Evolutionary conservation across 2,113 vertebrate species (phyloP).

Genomic region (Sapajus apella): DNA sequence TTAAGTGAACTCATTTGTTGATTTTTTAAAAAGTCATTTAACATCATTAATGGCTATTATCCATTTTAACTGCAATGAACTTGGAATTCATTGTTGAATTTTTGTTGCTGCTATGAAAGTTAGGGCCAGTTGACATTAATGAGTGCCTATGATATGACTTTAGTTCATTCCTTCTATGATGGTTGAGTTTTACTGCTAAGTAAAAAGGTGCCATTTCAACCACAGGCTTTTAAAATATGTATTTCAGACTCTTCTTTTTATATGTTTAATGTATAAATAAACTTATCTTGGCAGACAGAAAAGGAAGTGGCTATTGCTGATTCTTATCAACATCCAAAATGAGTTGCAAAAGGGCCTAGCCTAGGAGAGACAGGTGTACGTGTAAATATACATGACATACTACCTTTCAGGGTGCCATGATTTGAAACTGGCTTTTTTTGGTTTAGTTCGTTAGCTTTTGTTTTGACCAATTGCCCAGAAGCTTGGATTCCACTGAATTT

Average conservation of each 20-base stretch:
- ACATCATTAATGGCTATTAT: neutral
- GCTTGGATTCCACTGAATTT: neutral
- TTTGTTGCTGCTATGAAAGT: neutral
- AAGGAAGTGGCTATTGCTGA: neutral
- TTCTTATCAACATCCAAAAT: neutral
- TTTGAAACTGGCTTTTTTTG: neutral
- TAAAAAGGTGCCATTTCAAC: neutral
- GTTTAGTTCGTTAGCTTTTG: neutral
- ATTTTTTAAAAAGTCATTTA: neutral
- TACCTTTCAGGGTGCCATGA: neutral
- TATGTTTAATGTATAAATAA: neutral
- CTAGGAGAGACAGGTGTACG: neutral
- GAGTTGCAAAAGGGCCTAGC: neutral
- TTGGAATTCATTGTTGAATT: slow-evolving; percentile 1
- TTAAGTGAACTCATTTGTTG: neutral
- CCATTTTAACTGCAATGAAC: neutral
- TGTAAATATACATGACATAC: neutral
- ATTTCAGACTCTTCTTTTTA: neutral
- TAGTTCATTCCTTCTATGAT: neutral
- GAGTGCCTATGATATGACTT: accelerated
- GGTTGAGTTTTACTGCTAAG: neutral
- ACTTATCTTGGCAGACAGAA: neutral
- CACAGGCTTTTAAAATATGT: neutral
- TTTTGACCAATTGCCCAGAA: neutral
- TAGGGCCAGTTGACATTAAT: neutral